A percentile compares a stretch with the other conserved stretches of the same genome.
phyloP scores from a whole-genome alignment of 2,113 vertebrate genomes.

The Apus apus region DNA sequence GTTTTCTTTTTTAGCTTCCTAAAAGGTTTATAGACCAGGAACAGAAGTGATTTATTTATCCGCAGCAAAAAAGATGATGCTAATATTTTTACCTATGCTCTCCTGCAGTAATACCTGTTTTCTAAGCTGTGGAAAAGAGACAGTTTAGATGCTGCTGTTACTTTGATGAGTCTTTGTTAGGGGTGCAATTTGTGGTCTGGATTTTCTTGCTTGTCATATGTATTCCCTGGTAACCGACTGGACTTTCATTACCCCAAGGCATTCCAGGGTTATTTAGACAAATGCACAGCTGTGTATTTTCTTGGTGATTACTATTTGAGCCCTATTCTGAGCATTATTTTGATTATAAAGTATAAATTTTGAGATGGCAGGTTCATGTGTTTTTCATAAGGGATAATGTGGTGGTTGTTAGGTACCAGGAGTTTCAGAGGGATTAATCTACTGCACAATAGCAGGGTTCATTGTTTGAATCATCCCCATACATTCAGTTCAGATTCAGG shows the following conservation, averaged over 20 bases:
- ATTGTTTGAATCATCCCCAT: not conserved
- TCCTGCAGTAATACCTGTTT: not conserved
- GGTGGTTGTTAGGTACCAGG: not conserved
- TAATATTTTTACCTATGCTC: not conserved
- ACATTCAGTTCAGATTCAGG: not conserved
- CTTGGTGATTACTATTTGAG: not conserved
- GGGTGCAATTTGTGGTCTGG: not conserved
- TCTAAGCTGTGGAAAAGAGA: not conserved
- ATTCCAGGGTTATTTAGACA: not conserved
- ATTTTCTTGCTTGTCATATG: not conserved
- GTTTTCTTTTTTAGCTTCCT: not conserved
- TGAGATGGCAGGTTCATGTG: not conserved
- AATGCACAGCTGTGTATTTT: constrained; percentile 20
- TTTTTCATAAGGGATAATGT: constrained; percentile 26
- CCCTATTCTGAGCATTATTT: not conserved
- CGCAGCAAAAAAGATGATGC: not conserved
- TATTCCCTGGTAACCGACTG: not conserved
- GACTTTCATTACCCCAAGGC: constrained; percentile 25
- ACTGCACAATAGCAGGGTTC: not conserved
- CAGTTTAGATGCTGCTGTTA: not conserved
- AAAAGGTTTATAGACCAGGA: not conserved
- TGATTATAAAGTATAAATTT: constrained; percentile 17
- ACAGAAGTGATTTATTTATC: not conserved
- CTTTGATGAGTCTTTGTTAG: not conserved
- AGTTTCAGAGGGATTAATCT: constrained; percentile 23